Evolutionary conservation across 2,797 vertebrate species (phyloP), one percentile per base, ranked within the genome.

Genomic region (Cryptoprocta ferox): DNA sequence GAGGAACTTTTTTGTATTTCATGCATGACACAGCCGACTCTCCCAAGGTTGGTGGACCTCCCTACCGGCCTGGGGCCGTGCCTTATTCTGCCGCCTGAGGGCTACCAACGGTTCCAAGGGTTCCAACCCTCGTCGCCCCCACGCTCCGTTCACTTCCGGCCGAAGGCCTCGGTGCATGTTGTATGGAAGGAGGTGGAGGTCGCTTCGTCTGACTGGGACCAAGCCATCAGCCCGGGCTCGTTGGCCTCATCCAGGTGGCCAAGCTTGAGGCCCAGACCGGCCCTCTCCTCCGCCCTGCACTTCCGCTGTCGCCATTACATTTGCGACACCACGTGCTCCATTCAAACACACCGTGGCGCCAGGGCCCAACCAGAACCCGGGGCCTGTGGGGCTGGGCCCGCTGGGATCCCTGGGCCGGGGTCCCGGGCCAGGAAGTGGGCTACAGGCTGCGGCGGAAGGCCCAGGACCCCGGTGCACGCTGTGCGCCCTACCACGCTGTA

Each of bases 261-360:
- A 18, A 88, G 42, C 53, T 63, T 7, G 1, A 6, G 3, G 28
- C 24, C 15, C n/a, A 59, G 9, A 86, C 35, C 82, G 2, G 15
- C 16, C 45, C 13, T 35, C 61, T 45, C 30, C 16, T 15, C 24
- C 14, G 19, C 45, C 8, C 21, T 66, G 30, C 2, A 18, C 79
- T 95, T 78, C 35, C 4, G 30, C 56, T 2, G 35, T 45, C 45
- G 14, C 79, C 73, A 53, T 70, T 73, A 18, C 59, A 12, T 28
- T 26, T 2, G 30, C 10, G 56, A 59, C 28, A 30, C 19, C 76
- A 61, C 14, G 11, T 1, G 5, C 0, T 1, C 0, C 1, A 3
- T 42, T 1, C 6, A 9, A 0, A 30, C 6, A 6, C 2, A 2
- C 10, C 0, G 0, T 0, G 3, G 7, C 18, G 7, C 39, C 16